Evolutionary conservation across 2,888 invertebrate genomes (phyloP).

Genomic region (Hydroisotoma schaefferi): DNA sequence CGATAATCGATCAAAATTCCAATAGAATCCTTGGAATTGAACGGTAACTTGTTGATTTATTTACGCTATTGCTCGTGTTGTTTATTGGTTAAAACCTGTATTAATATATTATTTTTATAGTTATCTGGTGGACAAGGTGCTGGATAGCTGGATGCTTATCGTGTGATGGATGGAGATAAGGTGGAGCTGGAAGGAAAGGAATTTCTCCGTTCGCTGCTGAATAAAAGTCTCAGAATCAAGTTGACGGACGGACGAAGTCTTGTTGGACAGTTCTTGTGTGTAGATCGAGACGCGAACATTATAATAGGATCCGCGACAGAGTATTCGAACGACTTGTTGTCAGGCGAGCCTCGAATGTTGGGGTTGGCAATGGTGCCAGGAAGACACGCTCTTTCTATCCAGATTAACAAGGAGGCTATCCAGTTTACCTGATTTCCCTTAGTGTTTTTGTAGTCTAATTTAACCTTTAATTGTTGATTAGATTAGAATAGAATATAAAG

Average conservation of each 20-base stretch:
- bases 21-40: no score
- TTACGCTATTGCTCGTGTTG: no score
- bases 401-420: constrained; percentile 27
- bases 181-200: constrained; percentile 9
- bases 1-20: no score
- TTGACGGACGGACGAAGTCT: constrained; percentile 47
- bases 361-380: constrained; percentile 49
- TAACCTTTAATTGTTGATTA: no score
- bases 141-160: no score
- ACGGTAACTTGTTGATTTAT: no score
- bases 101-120: no score
- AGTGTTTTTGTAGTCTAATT: no score
- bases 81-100: no score
- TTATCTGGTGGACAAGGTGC: no score
- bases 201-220: constrained; percentile 37
- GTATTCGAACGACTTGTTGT: constrained; percentile 37
- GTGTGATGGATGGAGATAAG: constrained; percentile 10
- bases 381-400: constrained; percentile 45
- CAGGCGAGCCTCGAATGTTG: constrained; percentile 46
- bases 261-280: constrained; percentile 46
- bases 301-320: constrained; percentile 47
- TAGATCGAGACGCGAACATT: constrained; percentile 48
- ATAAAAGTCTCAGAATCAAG: constrained; percentile 43
- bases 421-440: no score
- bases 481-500: no score